Conservation (phyloP, 2,888 invertebrate species). For the Latheticus oryzae region DNA sequence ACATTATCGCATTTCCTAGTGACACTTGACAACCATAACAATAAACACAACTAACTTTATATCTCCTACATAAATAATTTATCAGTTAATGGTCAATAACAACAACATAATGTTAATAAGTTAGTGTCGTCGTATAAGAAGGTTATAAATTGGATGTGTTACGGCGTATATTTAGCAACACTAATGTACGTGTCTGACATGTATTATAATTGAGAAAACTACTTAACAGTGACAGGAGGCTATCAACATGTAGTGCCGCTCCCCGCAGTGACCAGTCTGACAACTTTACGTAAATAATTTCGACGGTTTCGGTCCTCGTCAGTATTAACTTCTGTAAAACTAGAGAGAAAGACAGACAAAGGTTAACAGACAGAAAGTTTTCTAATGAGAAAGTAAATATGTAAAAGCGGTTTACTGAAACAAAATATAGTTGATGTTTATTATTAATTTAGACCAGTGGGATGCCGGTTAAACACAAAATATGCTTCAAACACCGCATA, state of each 20-base stretch:
- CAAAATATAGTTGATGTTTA: slow-evolving; percentile 55
- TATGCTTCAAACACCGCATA: slow-evolving; percentile 48
- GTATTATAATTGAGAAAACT: slow-evolving; percentile 64
- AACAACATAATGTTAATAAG: slow-evolving; percentile 61
- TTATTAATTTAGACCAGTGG: slow-evolving; percentile 58
- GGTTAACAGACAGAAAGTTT: slow-evolving; percentile 6
- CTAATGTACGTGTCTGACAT: slow-evolving; percentile 63
- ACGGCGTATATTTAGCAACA: slow-evolving; percentile 63
- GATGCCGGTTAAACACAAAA: slow-evolving; percentile 57
- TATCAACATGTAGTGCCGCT: slow-evolving; percentile 61
- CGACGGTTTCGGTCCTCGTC: slow-evolving; percentile 6
- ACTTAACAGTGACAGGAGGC: slow-evolving; percentile 63
- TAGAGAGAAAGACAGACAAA: slow-evolving; percentile 6
- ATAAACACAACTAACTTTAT: slow-evolving; percentile 62
- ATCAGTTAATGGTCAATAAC: slow-evolving; percentile 63
- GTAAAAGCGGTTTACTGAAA: slow-evolving; percentile 52
- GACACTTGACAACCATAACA: slow-evolving; percentile 64
- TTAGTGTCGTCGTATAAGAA: slow-evolving; percentile 57
- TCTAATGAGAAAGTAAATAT: slow-evolving; percentile 38
- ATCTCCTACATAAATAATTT: slow-evolving; percentile 62
- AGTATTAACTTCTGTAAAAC: slow-evolving; percentile 4
- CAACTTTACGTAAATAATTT: slow-evolving; percentile 37
- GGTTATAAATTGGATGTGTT: slow-evolving; percentile 61
- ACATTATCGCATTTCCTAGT: slow-evolving; percentile 59
- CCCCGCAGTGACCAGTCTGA: slow-evolving; percentile 53